Evolutionary conservation across 2,113 vertebrate species (phyloP).

Genomic region (Syngnathoides biaculeatus): DNA sequence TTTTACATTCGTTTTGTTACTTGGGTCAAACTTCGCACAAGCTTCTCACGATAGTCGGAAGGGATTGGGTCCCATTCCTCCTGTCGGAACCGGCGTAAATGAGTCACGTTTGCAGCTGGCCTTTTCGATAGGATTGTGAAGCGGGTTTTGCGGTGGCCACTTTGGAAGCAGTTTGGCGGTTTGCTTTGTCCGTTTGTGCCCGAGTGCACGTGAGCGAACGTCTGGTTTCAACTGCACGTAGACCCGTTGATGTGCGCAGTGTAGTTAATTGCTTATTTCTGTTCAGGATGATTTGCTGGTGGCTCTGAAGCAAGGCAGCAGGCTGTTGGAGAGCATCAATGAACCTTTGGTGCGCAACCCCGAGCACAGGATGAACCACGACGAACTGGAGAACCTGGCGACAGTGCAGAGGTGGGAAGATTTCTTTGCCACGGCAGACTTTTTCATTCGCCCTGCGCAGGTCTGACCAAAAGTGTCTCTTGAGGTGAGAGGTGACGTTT

Average conservation of each 20-base stretch:
- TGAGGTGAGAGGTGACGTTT: neutral
- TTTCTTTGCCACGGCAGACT: neutral
- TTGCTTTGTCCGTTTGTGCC: too few relatives aligned
- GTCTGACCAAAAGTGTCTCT: neutral
- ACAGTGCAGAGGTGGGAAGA: conserved; percentile 78
- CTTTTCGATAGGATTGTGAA: too few relatives aligned
- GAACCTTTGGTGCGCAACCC: conserved; percentile 79
- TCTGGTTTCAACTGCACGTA: neutral
- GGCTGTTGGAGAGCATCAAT: conserved; percentile 81
- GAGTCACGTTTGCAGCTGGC: too few relatives aligned
- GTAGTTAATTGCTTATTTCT: neutral
- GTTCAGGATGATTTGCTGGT: conserved; percentile 81
- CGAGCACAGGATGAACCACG: conserved; percentile 84
- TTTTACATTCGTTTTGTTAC: too few relatives aligned
- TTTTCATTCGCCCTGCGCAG: neutral
- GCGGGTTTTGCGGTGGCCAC: too few relatives aligned
- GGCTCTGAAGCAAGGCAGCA: conserved; percentile 78
- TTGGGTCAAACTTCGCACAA: too few relatives aligned
- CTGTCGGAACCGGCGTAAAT: too few relatives aligned
- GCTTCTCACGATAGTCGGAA: too few relatives aligned
- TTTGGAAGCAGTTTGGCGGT: too few relatives aligned
- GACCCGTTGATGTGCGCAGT: neutral
- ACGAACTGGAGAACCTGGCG: conserved; percentile 88
- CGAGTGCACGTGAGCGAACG: too few relatives aligned
- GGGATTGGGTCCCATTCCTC: too few relatives aligned